Base-by-base conservation (phyloP, 2,113 vertebrate species). In the Phocoena phocoena region DNA sequence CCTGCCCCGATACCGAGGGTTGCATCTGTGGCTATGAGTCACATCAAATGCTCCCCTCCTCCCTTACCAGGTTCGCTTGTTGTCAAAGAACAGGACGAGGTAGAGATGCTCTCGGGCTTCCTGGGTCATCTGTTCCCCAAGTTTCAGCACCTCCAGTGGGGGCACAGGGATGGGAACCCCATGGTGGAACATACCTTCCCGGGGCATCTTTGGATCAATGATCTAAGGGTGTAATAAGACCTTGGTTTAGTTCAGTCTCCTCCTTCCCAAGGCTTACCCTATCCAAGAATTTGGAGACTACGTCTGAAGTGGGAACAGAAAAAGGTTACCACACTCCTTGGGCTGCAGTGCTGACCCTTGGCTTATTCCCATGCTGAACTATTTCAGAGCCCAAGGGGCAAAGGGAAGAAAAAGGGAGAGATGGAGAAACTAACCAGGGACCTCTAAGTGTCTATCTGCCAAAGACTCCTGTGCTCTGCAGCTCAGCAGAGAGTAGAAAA, bases 71-170 rank as follows among this genome's bases (percentile, higher is more conserved):
- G 99, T 99, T 98, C 99, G 99, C 98, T 99, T 99, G 99, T 99
- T 99, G 98, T 99, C 99, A 14, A 99, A 99, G 98, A 99, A 99
- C 89, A 99, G 99, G 95, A 99, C 99, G 90, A 99, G 99, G 99
- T 99, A 99, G 98, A 99, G 99, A 98, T 99, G 99, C 98, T 99
- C 99, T 26, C 99, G 98, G 50, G 99, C 99, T 99, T 99, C 99
- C 99, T 99, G 99, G 96, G 99, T 99, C 99, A 99, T 99, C 98
- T 99, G 99, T 98, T 99, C 99, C 89, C 99, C 99, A 82, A 99
- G 99, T 98, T 99, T 99, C 97, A 99, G 99, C 98, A 99, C 99
- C 98, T 99, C 99, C 97, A 99, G 90, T 26, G 99, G 99, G 21
- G 99, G 99, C 88, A 99, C 99, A 0, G 99, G 99, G 86, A 99